Percentiles rank a stretch among this genome's conserved stretches.
These are phyloP conservation scores for Cremastinae sp. DNA, from an alignment of 2,888 invertebrate species.

Conservation along the genomic window DNA sequence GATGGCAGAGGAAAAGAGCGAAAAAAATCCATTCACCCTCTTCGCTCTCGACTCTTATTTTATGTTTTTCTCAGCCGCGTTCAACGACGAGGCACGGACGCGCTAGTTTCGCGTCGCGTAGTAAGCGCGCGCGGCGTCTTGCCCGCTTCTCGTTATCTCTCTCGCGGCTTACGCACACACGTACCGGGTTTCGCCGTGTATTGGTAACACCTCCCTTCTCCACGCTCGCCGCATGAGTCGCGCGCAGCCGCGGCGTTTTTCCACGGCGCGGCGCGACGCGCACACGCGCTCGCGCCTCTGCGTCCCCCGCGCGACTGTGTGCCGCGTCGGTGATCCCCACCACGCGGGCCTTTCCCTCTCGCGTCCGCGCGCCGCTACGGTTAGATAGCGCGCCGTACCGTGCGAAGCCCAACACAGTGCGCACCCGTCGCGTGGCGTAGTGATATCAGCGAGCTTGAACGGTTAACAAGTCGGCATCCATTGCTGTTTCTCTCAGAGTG, in stretches of 20 bases:
- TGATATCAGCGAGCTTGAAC: constrained; percentile 72
- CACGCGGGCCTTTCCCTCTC: constrained; percentile 40
- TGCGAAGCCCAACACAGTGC: constrained; percentile 57
- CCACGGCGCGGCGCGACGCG: background rate
- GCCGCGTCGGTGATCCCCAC: constrained; percentile 64
- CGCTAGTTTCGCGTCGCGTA: constrained; percentile 72
- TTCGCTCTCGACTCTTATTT: constrained; percentile 6
- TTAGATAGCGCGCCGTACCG: constrained; percentile 44
- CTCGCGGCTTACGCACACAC: background rate
- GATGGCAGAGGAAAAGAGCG: constrained; percentile 30
- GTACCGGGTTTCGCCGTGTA: constrained; percentile 22
- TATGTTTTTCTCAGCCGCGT: constrained; percentile 40
- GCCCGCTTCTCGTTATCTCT: constrained; percentile 47
- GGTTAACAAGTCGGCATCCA: constrained; percentile 72
- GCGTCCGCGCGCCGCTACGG: constrained; percentile 56
- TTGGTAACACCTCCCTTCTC: constrained; percentile 31
- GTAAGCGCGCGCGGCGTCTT: constrained; percentile 70
- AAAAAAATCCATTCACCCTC: constrained; percentile 35
- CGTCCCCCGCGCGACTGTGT: constrained; percentile 35
- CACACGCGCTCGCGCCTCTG: constrained; percentile 5
- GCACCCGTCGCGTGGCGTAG: constrained; percentile 71
- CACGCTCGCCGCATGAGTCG: constrained; percentile 41
- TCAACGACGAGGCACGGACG: constrained; percentile 59
- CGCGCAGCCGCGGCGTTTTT: constrained; percentile 45
- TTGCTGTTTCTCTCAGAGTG: constrained; percentile 75